Base-by-base conservation (phyloP, 2,797 vertebrate species). In the Manis pentadactyla region DNA sequence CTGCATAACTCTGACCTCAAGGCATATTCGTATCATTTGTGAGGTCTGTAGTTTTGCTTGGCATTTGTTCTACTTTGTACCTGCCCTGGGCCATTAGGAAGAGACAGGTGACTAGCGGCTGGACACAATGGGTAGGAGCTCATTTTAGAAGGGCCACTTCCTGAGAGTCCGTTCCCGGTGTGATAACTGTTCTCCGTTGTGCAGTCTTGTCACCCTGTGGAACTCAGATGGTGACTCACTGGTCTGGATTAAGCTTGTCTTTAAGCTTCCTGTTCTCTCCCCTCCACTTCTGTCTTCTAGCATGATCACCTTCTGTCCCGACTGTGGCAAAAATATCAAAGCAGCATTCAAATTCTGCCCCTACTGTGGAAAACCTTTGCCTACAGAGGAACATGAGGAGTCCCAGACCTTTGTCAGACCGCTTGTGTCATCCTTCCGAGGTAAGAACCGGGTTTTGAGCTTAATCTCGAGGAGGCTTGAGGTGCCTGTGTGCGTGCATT, bases 261-360 rank as follows among this genome's bases (percentile, higher is more conserved):
- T 73, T 83, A 88, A 39, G 53, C 55, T 75, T 81, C 64, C 69
- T 71, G 13, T n/a, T 31, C 31, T 17, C 23, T 53, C 7, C 7
- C 7, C 31, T 21, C 25, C 5, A 1, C 5, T 27, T 73, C 95
- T 71, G 31, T 85, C 93, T 97, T 81, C 27, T 98, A 99, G 99
- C 94, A 99, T 99, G 99, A 93, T 98, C 87, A 98, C 98, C 95
- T 99, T 99, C 98, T 99, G 99, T 95, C 99, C 99, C n/a, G 98
- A 98, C 7, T 99, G 99, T 98, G 99, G 99, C 94, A 94, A 98
- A 73, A 98, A 98, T 96, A 96, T 99, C 77, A 97, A 99, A 96
- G 97, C 98, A 5, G 59, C 71, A 0, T 99, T 99, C 97, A 99
- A 96, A 71, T 99, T 99, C 95, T 99, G 99, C 97, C 99, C 99